Base-by-base conservation (phyloP, 2,888 invertebrate genomes). In the Tryphoninae sp. region DNA sequence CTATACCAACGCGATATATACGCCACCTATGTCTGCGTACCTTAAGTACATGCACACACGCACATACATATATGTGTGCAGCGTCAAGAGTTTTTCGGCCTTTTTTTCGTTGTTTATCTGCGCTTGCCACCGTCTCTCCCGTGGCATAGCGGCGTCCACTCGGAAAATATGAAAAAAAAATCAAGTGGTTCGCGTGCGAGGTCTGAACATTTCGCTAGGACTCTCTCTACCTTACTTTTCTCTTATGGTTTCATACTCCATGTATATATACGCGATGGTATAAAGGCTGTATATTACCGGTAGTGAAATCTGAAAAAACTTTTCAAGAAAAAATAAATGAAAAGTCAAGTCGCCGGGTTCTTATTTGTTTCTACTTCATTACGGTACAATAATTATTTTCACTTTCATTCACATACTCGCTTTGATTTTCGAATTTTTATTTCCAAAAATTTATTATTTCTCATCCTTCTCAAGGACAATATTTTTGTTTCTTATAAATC, bases 61-160 rank as follows among this genome's bases (percentile, higher is more conserved):
- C 33, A 7, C 33, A 33, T 6, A 33, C 6, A 33, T 33, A 33
- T 33, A 33, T 33, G 71, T 23, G 75, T 59, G 72, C 75, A 83
- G 80, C 82, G 80, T 86, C 86, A 86, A 87, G 86, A 87, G 84
- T 86, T 86, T 74, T 81, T 65, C 81, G 64, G 59, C 78, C 55
- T 77, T 78, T 22, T 73, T 55, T 65, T 82, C 81, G 13, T 80
- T 84, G 65, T 80, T 68, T 40, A 79, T 81, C 76, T 77, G 53
- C 82, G 58, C 65, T 80, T 64, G 49, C 53, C 75, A 64, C 42
- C 11, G 69, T 72, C 67, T 22, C 59, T 53, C 45, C 45, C 45
- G 23, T 61, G 77, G 51, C 59, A 67, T 11, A 40, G 45, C 13
- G 45, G 80, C 83, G 83, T 83, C 79, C 82, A 68, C 81, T 83